Evolutionary conservation across 2,113 vertebrate genomes (phyloP).

Genomic region (Petaurus breviceps): DNA sequence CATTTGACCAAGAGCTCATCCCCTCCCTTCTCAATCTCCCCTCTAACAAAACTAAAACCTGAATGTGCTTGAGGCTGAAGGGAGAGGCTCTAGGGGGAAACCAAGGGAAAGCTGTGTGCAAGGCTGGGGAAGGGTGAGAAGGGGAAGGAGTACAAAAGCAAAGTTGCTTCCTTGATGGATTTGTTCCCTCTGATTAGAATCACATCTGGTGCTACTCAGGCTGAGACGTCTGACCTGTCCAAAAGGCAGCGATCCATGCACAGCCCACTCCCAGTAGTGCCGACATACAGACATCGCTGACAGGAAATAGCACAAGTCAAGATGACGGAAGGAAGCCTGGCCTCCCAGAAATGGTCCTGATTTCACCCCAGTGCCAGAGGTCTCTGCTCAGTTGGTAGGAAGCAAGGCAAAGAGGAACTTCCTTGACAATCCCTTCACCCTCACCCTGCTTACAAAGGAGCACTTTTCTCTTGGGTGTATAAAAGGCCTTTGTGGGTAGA

Average conservation of each 20-base stretch:
- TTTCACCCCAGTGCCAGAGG: slow-evolving; percentile 78
- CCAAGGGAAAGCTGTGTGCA: slow-evolving; percentile 1
- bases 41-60: background rate
- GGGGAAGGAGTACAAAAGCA: slow-evolving; percentile 76
- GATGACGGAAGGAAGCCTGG: slow-evolving; percentile 80
- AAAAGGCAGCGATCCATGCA: slow-evolving; percentile 83
- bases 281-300: slow-evolving; percentile 81
- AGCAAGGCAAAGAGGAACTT: slow-evolving; percentile 65
- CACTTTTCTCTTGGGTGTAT: background rate
- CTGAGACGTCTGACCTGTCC: slow-evolving; percentile 84
- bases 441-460: slow-evolving; percentile 20
- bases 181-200: slow-evolving; percentile 83
- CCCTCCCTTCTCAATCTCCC: background rate
- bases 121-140: slow-evolving; percentile 80
- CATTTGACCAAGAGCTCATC: background rate
- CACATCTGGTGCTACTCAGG: slow-evolving; percentile 81
- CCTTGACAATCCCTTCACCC: slow-evolving; percentile 77
- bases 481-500: slow-evolving; percentile 21
- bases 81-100: background rate
- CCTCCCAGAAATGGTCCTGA: slow-evolving; percentile 76
- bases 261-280: slow-evolving; percentile 81
- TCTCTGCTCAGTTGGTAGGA: slow-evolving; percentile 59
- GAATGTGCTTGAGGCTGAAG: background rate
- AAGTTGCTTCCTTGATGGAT: slow-evolving; percentile 80
- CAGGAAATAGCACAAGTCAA: slow-evolving; percentile 81